Conservation (phyloP, 2,113 vertebrate genomes). For the Tautogolabrus adspersus region DNA sequence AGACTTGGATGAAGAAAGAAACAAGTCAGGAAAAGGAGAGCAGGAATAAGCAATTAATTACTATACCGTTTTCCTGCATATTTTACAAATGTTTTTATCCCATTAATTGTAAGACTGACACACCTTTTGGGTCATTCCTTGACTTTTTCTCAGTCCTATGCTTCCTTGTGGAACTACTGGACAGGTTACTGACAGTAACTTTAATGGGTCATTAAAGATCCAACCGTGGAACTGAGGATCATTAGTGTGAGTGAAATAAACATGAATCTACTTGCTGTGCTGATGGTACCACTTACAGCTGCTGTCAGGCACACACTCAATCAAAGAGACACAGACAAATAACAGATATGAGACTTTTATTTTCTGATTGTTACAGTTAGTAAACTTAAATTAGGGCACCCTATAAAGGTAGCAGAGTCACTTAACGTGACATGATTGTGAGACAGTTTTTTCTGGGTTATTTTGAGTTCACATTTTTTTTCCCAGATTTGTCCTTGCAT, state of each 20-base stretch:
- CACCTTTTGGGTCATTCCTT: not conserved
- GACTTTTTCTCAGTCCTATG: constrained; percentile 1
- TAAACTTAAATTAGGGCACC: not conserved
- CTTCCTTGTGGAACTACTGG: constrained; percentile 14
- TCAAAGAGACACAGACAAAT: constrained; percentile 3
- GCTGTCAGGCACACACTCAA: constrained; percentile 12
- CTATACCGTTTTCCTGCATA: not conserved
- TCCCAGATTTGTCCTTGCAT: not conserved
- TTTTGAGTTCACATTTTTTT: not conserved
- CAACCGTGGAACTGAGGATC: constrained; percentile 39
- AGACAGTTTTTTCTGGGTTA: not conserved
- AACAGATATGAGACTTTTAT: constrained; percentile 25
- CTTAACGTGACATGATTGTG: not conserved
- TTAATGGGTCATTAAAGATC: constrained; percentile 47
- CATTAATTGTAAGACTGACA: too few relatives aligned
- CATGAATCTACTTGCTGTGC: constrained; percentile 36
- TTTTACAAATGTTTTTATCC: not conserved
- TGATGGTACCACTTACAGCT: constrained; percentile 21
- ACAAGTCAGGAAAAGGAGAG: not conserved
- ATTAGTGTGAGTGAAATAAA: constrained; percentile 59
- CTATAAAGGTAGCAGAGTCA: too few relatives aligned
- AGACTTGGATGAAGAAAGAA: constrained; percentile 2
- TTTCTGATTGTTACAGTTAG: not conserved
- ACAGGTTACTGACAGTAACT: constrained; percentile 50
- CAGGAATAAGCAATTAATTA: not conserved